Base-by-base conservation (phyloP, 1,140 invertebrate genomes). In the Dermatophagoides farinae region DNA sequence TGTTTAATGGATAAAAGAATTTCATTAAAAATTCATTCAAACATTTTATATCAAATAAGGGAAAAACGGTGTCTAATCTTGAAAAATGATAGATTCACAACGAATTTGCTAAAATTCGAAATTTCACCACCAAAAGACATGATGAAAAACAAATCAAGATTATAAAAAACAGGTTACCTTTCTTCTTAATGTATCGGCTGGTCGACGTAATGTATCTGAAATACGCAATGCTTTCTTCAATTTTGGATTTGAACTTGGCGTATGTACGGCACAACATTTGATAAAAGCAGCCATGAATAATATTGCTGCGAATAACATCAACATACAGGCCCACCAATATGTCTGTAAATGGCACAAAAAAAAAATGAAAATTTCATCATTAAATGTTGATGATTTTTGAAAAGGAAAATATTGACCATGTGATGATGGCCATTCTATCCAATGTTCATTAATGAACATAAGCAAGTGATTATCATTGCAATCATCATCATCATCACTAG, bases 271-370 rank as follows among this genome's bases (percentile, higher is more conserved):
- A 75, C 93, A 98, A 70, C 93, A 95, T 72, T 97, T 97, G 66
- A 99, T 96, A 72, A 99, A 97, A n/a, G 91, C 74, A 25, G 88
- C 92, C 92, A 98, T 97, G 66, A 91, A 82, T 62, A 96, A 82
- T 10, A 98, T 82, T 67, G 97, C 85, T 40, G 78, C 83, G 53
- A 98, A 83, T 22, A 85, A 82, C 73, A 92, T 87, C 10, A 97
- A 72, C 61, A 97, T 74, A 59, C 96, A 91, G 10, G 85, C 86
- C 86, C 92, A 98, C 95, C 95, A 99, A 68, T 88, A 84, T 70
- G 87, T 87, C 83, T 86, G 67, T 22, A 72, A 70, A 60, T n/a
- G n/a, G n/a, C n/a, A n/a, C n/a, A n/a, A n/a, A n/a, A n/a, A n/a
- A n/a, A n/a, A n/a, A n/a, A n/a, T n/a, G n/a, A 40, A 61, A 62